phyloP scores from a whole-genome alignment of 2,888 invertebrate species.

The Malachius bipustulatus region DNA sequence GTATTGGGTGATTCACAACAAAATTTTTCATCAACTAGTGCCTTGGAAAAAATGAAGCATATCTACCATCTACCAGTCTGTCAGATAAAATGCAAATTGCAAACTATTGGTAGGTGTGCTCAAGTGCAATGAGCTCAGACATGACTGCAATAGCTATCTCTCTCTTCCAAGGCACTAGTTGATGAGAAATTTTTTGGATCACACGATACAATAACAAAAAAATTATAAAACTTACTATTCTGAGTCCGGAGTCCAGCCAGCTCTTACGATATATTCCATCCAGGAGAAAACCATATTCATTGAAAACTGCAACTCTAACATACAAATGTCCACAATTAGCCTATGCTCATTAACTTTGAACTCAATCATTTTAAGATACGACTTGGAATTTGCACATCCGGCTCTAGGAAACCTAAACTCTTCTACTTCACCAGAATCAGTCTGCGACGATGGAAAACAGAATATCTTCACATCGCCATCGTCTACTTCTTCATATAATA shows the following conservation, averaged over 20 bases:
- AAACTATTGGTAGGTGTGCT: too few relatives aligned
- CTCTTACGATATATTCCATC: conserved; percentile 90
- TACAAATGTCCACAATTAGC: conserved; percentile 63
- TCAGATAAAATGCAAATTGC: too few relatives aligned
- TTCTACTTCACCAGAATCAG: conserved; percentile 67
- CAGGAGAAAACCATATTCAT: conserved; percentile 76
- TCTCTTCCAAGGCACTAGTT: too few relatives aligned
- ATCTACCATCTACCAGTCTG: too few relatives aligned
- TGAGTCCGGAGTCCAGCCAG: conserved; percentile 90
- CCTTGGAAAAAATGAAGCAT: too few relatives aligned
- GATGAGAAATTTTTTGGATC: too few relatives aligned
- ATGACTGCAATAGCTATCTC: too few relatives aligned
- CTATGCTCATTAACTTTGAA: conserved; percentile 53
- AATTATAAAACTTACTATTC: conserved; percentile 68
- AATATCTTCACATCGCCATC: conserved; percentile 85
- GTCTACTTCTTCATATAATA: conserved; percentile 79
- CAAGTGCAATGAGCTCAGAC: too few relatives aligned
- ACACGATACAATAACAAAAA: too few relatives aligned
- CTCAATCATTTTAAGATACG: conserved; percentile 74
- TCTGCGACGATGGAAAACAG: conserved; percentile 74
- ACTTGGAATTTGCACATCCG: conserved; percentile 83
- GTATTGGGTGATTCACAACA: too few relatives aligned
- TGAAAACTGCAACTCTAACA: conserved; percentile 63
- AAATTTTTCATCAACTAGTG: too few relatives aligned
- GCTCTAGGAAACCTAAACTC: conserved; percentile 81